Conservation (phyloP, 2,888 invertebrate species). For the Sceliomorpha sp. region DNA sequence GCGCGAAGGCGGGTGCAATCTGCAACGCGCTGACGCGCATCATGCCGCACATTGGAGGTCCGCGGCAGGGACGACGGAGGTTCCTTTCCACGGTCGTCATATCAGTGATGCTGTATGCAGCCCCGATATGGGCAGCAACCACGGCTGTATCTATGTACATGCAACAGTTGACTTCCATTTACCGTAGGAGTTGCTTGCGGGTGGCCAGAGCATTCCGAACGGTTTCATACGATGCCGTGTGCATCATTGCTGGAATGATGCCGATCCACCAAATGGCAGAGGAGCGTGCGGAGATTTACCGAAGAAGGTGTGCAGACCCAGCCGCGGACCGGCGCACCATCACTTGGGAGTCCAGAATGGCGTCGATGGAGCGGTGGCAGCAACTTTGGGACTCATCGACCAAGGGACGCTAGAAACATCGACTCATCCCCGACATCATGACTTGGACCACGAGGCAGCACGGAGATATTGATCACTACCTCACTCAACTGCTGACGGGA, state of each 20-base stretch:
- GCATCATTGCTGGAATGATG: conserved; percentile 34
- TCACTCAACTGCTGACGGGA: conserved; percentile 3
- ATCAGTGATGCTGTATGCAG: no score
- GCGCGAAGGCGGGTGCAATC: no score
- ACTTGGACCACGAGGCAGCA: conserved; percentile 1
- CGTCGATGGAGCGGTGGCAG: not conserved
- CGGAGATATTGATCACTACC: conserved; percentile 18
- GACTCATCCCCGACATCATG: conserved; percentile 8
- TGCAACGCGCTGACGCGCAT: no score
- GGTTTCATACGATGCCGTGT: conserved; percentile 35
- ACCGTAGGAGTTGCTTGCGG: conserved; percentile 1
- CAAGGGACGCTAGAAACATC: conserved; percentile 9
- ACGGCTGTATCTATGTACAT: no score
- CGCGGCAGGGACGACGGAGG: no score
- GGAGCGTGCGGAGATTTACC: conserved; percentile 21
- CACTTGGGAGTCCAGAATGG: not conserved
- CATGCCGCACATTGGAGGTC: no score
- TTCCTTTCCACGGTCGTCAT: no score
- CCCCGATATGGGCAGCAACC: no score
- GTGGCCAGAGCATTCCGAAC: conserved; percentile 34
- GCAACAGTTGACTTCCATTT: no score
- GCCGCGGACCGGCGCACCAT: not conserved
- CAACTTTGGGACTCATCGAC: conserved; percentile 8
- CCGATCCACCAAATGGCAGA: conserved; percentile 29
- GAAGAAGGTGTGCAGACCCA: not conserved